phyloP scores from a whole-genome alignment of 1,140 invertebrate genomes.

The Anastatus disparis region DNA sequence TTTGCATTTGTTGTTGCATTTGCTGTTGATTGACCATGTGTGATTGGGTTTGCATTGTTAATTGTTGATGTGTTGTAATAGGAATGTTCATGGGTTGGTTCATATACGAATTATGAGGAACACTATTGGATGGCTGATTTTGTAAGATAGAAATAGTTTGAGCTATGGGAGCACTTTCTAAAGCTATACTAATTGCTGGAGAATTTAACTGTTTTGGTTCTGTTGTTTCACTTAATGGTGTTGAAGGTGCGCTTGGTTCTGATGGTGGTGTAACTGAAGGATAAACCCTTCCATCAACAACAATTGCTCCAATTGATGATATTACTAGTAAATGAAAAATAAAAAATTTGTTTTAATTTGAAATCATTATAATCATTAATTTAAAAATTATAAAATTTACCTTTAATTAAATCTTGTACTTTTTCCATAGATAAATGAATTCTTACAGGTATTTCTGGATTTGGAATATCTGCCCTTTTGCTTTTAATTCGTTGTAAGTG shows the following conservation, averaged over 20 bases:
- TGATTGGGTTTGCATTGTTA: constrained; percentile 55
- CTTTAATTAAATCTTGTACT: constrained; percentile 81
- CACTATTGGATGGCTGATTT: constrained; percentile 46
- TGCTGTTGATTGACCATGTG: constrained; percentile 53
- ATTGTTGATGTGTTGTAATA: constrained; percentile 49
- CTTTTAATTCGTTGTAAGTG: constrained; percentile 84
- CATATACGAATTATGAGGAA: constrained; percentile 48
- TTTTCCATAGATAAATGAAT: constrained; percentile 81
- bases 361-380: background rate
- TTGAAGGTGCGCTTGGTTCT: constrained; percentile 56
- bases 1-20: constrained; percentile 51
- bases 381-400: constrained; percentile 56
- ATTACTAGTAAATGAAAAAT: constrained; percentile 68
- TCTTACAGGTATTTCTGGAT: constrained; percentile 84
- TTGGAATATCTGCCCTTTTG: constrained; percentile 82
- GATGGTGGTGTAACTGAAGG: constrained; percentile 63
- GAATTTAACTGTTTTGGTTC: constrained; percentile 60
- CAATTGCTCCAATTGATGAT: constrained; percentile 78
- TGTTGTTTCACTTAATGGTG: constrained; percentile 50
- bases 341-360: constrained; percentile 25
- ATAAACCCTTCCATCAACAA: constrained; percentile 80
- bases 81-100: constrained; percentile 48
- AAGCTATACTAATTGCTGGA: constrained; percentile 47
- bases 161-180: constrained; percentile 43
- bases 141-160: constrained; percentile 48